Conservation (phyloP, 2,888 invertebrate species). For the Synergus itoensis region DNA sequence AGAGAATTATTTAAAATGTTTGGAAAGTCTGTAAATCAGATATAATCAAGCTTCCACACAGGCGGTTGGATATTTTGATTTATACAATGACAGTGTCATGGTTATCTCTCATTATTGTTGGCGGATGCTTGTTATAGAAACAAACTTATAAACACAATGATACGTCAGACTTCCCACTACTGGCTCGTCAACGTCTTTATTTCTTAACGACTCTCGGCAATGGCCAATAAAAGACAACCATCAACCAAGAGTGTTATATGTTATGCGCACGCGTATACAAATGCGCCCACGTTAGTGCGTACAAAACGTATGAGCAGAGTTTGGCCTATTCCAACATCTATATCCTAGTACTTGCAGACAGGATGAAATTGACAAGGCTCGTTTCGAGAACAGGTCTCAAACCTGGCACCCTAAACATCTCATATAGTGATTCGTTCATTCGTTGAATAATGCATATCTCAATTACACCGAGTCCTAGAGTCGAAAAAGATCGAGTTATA, state of each 20-base stretch:
- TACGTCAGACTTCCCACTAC: conserved; percentile 13
- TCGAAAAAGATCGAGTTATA: conserved; percentile 5
- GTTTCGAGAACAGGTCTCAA: conserved; percentile 17
- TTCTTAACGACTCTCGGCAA: conserved; percentile 22
- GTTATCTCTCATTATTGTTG: conserved; percentile 10
- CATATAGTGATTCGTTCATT: background rate
- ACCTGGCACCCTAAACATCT: background rate
- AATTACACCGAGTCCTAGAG: conserved; percentile 48
- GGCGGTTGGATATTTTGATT: conserved; percentile 4
- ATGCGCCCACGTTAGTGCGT: background rate
- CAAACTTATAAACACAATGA: conserved; percentile 13
- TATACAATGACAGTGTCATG: background rate
- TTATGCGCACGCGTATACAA: background rate
- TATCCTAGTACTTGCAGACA: conserved; percentile 26
- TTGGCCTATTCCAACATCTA: background rate
- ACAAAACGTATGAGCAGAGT: conserved; percentile 18
- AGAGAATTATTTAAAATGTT: background rate
- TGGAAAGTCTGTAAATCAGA: background rate
- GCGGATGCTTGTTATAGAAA: background rate
- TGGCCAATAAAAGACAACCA: conserved; percentile 17
- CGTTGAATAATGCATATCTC: conserved; percentile 60
- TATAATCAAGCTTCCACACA: background rate
- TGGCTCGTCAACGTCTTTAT: conserved; percentile 13
- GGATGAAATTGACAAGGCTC: conserved; percentile 13
- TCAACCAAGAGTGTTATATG: background rate